phyloP scores from a whole-genome alignment of 2,888 invertebrate species.

The Spilosoma lubricipeda region DNA sequence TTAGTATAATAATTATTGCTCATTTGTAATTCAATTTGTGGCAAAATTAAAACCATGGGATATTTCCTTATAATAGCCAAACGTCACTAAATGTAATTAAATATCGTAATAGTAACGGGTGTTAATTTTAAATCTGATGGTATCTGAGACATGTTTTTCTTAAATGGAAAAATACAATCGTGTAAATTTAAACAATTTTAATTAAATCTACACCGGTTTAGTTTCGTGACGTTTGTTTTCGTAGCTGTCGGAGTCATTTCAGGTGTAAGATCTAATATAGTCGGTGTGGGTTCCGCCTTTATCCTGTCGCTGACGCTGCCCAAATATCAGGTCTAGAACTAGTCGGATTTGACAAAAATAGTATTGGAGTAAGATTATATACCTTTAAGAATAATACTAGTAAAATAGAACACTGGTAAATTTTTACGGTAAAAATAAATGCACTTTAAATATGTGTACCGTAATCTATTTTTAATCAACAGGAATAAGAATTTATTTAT shows the following conservation, averaged over 20 bases:
- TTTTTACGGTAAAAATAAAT: too few species aligned
- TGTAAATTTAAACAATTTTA: not conserved
- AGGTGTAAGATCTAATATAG: too few species aligned
- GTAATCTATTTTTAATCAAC: not conserved
- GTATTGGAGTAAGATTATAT: not conserved
- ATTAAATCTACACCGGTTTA: not conserved
- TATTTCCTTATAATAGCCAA: slow-evolving; percentile 19
- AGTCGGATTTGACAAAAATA: not conserved
- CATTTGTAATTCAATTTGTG: slow-evolving; percentile 37
- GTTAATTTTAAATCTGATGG: not conserved
- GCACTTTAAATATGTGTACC: too few species aligned
- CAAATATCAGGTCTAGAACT: too few species aligned
- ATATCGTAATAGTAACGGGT: not conserved
- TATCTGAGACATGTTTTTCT: not conserved
- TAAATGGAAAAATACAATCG: not conserved
- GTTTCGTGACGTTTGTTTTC: not conserved
- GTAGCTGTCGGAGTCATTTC: too few species aligned
- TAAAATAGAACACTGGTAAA: too few species aligned
- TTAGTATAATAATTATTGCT: slow-evolving; percentile 16
- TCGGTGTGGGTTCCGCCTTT: not conserved
- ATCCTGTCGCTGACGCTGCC: not conserved
- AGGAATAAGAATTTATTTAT: not conserved
- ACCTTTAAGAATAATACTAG: too few species aligned
- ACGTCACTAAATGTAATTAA: slow-evolving; percentile 7
- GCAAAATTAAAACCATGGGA: slow-evolving; percentile 28